A percentile compares a stretch with the other conserved stretches of the same genome.
Evolutionary conservation across 2,797 vertebrate species (phyloP).

Genomic region (Ctenopoma kingsleyae): DNA sequence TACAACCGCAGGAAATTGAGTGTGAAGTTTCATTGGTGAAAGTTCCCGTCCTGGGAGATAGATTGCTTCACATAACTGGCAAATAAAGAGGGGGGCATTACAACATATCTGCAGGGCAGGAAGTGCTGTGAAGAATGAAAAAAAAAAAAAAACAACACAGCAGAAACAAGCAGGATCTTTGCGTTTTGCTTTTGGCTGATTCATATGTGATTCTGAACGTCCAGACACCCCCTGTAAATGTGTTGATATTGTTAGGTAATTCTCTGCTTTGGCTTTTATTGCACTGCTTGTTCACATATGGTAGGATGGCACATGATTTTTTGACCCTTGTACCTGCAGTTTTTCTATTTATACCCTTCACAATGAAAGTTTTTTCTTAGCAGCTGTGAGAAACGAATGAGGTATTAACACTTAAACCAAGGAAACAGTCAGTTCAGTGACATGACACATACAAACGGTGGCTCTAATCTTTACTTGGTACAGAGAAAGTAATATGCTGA

Average conservation of each 20-base stretch:
- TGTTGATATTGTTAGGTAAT: not conserved
- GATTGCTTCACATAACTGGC: constrained; percentile 42
- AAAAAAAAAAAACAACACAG: not conserved
- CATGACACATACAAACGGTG: not conserved
- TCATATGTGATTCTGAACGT: not conserved
- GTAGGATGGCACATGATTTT: constrained; percentile 42
- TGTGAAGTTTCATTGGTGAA: constrained; percentile 5
- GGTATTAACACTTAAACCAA: not conserved
- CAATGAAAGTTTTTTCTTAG: not conserved
- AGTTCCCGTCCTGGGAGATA: constrained; percentile 24
- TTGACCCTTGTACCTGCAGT: constrained; percentile 62
- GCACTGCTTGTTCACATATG: not conserved
- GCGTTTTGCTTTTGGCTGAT: not conserved
- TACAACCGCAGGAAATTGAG: not conserved
- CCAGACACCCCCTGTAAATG: not conserved
- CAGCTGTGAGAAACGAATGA: not conserved
- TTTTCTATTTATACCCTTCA: not conserved
- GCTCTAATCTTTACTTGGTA: not conserved
- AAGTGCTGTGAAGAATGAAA: not conserved
- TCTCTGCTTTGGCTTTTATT: not conserved
- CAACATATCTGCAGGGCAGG: constrained; percentile 29
- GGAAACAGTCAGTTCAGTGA: not conserved
- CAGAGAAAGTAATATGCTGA: not conserved
- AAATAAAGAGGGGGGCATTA: constrained; percentile 24
- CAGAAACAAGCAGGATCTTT: not conserved